Percentiles rank a stretch among this genome's conserved stretches.
phyloP scores from a whole-genome alignment of 2,888 invertebrate genomes.

The Schizaphis graminum region DNA sequence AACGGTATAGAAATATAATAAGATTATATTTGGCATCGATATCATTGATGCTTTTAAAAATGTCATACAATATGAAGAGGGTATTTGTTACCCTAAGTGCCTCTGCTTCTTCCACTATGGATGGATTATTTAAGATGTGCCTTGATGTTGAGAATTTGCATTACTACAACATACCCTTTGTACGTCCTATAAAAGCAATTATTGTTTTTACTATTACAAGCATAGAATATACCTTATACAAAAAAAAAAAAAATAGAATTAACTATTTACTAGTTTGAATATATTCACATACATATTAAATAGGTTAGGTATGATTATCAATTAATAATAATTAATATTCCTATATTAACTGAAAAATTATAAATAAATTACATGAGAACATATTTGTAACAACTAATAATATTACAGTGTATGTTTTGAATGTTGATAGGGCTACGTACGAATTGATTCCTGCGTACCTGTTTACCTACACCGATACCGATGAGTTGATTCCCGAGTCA shows the following conservation, averaged over 20 bases:
- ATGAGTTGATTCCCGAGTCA: too few species aligned
- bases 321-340: too few species aligned
- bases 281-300: background rate
- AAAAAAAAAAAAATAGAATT: background rate
- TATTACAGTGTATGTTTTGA: too few species aligned
- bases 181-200: background rate
- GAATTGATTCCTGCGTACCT: too few species aligned
- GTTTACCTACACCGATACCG: too few species aligned
- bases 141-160: background rate
- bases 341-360: too few species aligned
- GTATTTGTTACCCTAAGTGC: background rate
- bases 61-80: background rate
- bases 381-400: too few species aligned
- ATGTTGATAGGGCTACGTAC: too few species aligned
- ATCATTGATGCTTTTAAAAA: background rate
- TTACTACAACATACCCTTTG: background rate
- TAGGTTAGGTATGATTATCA: background rate
- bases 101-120: background rate
- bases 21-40: background rate
- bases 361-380: too few species aligned
- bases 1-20: background rate
- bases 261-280: too few species aligned
- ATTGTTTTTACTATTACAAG: background rate
- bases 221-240: background rate
- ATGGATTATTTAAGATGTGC: background rate